Conservation (phyloP, 1,140 invertebrate species). For the Trachelipus rathkii region DNA sequence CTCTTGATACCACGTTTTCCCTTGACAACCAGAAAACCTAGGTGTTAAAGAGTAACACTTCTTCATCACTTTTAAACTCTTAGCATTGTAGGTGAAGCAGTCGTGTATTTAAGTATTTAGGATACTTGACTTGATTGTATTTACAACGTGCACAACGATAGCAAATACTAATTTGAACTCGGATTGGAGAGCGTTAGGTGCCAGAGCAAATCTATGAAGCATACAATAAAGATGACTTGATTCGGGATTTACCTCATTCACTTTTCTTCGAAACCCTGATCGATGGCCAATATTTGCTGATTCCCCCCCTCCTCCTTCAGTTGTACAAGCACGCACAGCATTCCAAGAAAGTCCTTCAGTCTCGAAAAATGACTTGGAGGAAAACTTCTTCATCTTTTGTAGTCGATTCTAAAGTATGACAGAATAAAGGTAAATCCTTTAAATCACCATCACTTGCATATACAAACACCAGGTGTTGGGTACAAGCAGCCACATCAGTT, state of each 20-base stretch:
- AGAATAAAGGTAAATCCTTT: neutral
- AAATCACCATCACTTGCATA: neutral
- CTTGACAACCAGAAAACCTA: neutral
- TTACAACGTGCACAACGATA: neutral
- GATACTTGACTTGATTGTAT: neutral
- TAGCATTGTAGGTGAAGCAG: neutral
- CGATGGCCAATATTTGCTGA: neutral
- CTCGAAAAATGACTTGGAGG: neutral
- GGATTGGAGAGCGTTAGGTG: neutral
- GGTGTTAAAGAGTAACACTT: neutral
- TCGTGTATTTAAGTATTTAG: neutral
- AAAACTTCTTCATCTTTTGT: neutral
- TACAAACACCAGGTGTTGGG: neutral
- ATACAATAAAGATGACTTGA: neutral
- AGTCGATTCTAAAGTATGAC: slow-evolving; percentile 10
- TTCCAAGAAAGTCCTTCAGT: neutral
- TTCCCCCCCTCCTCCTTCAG: neutral
- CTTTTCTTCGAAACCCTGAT: neutral
- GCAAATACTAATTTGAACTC: neutral
- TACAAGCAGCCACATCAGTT: neutral
- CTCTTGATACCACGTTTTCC: too few relatives aligned
- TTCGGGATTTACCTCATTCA: slow-evolving; percentile 12
- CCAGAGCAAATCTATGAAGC: neutral
- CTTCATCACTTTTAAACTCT: neutral
- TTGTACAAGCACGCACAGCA: too few relatives aligned